Evolutionary conservation across 2,797 vertebrate species (phyloP).

Genomic region (Macrochelys suwanniensis): DNA sequence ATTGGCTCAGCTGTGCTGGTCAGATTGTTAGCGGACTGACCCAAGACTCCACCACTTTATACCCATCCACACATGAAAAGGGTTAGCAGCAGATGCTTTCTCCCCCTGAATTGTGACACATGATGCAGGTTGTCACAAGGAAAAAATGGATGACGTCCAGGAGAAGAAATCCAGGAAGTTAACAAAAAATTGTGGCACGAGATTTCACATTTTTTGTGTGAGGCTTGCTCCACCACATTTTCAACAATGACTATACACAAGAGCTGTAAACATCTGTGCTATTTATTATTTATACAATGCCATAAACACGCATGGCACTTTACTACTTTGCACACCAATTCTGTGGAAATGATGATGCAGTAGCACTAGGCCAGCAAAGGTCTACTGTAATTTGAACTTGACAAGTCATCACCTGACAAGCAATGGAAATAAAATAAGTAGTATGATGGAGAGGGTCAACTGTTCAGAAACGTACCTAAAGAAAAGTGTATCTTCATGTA

Average conservation of each 20-base stretch:
- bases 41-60: neutral
- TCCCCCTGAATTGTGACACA: neutral
- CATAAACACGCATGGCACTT: neutral
- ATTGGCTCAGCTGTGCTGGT: too few species aligned
- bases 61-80: neutral
- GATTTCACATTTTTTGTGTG: neutral
- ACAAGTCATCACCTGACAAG: neutral
- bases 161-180: neutral
- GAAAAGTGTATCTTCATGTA: neutral
- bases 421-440: neutral
- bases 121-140: neutral
- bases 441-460: neutral
- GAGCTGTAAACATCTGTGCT: neutral
- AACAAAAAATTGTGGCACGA: neutral
- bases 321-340: neutral
- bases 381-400: neutral
- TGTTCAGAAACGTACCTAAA: rapidly evolving
- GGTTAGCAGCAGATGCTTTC: slow-evolving; percentile 29
- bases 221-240: neutral
- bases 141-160: neutral
- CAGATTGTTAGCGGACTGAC: neutral
- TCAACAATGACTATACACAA: neutral
- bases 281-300: neutral
- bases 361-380: slow-evolving; percentile 5
- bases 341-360: neutral